A percentile compares a stretch with the other conserved stretches of the same genome.
phyloP scores from a whole-genome alignment of 2,888 invertebrate genomes.

The Protonemura montana region DNA sequence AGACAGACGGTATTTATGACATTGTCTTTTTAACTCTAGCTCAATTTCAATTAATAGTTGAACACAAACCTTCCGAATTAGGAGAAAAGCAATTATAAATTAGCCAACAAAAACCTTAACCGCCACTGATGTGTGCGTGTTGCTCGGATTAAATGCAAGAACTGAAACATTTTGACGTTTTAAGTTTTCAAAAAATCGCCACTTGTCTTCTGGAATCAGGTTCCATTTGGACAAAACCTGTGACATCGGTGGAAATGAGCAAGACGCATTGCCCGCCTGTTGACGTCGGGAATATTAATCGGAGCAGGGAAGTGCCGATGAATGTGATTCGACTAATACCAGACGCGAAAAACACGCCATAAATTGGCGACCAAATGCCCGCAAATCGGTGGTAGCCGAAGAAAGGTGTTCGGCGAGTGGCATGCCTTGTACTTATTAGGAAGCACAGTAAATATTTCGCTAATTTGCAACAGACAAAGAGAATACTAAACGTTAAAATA shows the following conservation, averaged over 20 bases:
- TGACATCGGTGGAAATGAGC: not conserved
- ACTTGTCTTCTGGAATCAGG: not conserved
- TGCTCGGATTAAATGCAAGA: not conserved
- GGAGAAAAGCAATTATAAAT: not conserved
- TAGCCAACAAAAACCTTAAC: not conserved
- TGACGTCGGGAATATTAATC: not conserved
- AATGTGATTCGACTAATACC: too few relatives aligned
- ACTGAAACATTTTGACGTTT: not conserved
- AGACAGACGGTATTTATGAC: not conserved
- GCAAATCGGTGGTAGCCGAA: not conserved
- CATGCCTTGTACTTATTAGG: not conserved
- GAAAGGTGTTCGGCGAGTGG: not conserved
- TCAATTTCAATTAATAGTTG: not conserved
- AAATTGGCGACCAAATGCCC: not conserved
- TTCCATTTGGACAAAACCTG: not conserved
- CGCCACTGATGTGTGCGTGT: not conserved
- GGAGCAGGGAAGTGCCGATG: not conserved
- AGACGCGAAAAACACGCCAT: not conserved
- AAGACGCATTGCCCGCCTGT: not conserved
- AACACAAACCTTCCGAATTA: not conserved
- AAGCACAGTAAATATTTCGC: not conserved
- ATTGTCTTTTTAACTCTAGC: not conserved
- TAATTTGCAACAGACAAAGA: not conserved
- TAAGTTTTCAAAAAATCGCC: not conserved
- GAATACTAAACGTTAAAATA: not conserved